These are phyloP conservation scores for Phataginus tricuspis DNA, from an alignment of 2,797 vertebrate genomes.

Conservation along the genomic window DNA sequence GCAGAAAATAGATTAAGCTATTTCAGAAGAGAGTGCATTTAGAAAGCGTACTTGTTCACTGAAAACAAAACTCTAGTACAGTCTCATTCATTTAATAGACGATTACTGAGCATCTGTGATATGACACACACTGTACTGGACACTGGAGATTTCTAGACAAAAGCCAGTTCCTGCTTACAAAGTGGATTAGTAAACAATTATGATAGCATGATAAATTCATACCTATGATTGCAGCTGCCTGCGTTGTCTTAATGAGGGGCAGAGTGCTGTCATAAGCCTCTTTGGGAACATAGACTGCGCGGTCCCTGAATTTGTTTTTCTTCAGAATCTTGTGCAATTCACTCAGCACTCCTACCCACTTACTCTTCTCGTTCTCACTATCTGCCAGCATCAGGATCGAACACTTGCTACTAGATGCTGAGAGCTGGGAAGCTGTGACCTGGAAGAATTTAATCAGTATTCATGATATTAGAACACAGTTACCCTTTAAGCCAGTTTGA, in stretches of 20 bases:
- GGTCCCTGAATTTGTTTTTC: slow-evolving; percentile 99
- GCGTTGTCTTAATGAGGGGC: slow-evolving; percentile 98
- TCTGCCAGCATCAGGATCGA: slow-evolving; percentile 97
- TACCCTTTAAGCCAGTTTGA: not conserved
- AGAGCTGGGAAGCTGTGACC: slow-evolving; percentile 97
- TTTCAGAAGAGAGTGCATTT: slow-evolving; percentile 4
- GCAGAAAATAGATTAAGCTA: not conserved
- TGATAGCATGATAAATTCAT: slow-evolving; percentile 38
- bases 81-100: not conserved
- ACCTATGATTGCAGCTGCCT: slow-evolving; percentile 97
- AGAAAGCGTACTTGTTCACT: not conserved
- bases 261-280: slow-evolving; percentile 98
- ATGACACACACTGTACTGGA: not conserved
- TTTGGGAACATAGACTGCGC: slow-evolving; percentile 97
- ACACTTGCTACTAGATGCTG: slow-evolving; percentile 93
- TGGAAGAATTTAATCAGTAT: slow-evolving; percentile 78
- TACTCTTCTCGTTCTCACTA: slow-evolving; percentile 95
- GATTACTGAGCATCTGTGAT: not conserved
- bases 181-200: not conserved
- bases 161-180: not conserved
- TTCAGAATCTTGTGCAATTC: slow-evolving; percentile 97
- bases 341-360: slow-evolving; percentile 96
- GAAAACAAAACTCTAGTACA: not conserved
- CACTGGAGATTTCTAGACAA: not conserved
- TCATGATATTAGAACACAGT: slow-evolving; percentile 35